These are phyloP conservation scores for Heliconius himera DNA, from an alignment of 1,140 invertebrate genomes.

Conservation along the genomic window DNA sequence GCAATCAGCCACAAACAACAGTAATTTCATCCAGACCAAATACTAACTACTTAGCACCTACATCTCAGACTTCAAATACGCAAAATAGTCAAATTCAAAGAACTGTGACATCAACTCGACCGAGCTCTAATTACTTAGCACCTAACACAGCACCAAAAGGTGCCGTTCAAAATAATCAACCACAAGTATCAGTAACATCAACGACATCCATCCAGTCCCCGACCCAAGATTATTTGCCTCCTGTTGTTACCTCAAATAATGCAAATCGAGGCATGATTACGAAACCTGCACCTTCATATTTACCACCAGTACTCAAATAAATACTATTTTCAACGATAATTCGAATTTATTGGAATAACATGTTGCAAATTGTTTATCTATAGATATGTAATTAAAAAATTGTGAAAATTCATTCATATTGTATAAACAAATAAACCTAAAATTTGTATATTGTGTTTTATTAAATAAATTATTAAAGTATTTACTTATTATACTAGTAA, in stretches of 20 bases:
- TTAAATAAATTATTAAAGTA: no score
- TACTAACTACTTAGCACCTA: constrained; percentile 39
- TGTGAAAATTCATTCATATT: no score
- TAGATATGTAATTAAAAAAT: no score
- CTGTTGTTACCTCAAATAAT: constrained; percentile 25
- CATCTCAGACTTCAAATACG: background rate
- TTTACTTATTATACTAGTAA: no score
- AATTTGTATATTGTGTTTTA: no score
- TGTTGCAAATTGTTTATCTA: background rate
- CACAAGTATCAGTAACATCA: constrained; percentile 1
- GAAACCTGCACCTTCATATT: constrained; percentile 55
- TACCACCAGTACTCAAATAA: constrained; percentile 53
- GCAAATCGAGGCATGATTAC: constrained; percentile 33
- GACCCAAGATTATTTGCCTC: constrained; percentile 45
- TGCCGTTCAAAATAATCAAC: background rate
- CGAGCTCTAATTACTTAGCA: background rate
- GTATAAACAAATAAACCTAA: no score
- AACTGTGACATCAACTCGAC: background rate
- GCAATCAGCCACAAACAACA: constrained; percentile 25
- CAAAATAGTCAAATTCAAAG: constrained; percentile 2
- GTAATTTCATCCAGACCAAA: constrained; percentile 19
- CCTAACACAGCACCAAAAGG: background rate
- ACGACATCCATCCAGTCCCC: constrained; percentile 8
- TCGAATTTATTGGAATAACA: background rate
- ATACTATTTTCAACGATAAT: background rate